Conservation (phyloP, 2,113 vertebrate genomes). For the Caranx ignobilis region DNA sequence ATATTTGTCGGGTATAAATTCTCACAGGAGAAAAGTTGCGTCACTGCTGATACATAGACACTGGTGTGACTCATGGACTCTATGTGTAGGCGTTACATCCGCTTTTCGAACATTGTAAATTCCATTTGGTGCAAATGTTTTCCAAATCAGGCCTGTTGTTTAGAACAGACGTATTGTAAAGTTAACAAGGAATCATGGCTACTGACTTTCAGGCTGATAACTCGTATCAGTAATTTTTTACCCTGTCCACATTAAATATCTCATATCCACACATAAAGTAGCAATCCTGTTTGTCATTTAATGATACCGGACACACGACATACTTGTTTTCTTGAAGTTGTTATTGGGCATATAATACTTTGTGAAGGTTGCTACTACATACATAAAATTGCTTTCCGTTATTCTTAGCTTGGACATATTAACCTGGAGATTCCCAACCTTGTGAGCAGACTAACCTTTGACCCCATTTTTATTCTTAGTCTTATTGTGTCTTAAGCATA, state of each 20-base stretch:
- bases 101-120: constrained; percentile 50
- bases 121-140: constrained; percentile 62
- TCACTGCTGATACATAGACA: constrained; percentile 41
- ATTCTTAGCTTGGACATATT: constrained; percentile 10
- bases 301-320: not conserved
- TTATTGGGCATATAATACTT: not conserved
- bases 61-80: constrained; percentile 51
- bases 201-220: constrained; percentile 39
- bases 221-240: not conserved
- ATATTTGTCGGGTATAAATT: constrained; percentile 37
- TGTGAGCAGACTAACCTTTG: constrained; percentile 25
- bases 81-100: constrained; percentile 49
- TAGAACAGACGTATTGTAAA: constrained; percentile 30
- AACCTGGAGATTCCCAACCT: constrained; percentile 53
- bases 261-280: constrained; percentile 14
- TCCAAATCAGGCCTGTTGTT: constrained; percentile 54
- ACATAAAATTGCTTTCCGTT: not conserved
- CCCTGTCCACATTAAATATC: constrained; percentile 19
- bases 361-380: not conserved
- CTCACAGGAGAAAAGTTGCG: constrained; percentile 51
- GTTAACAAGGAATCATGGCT: constrained; percentile 39
- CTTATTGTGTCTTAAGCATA: not conserved
- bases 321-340: not conserved
- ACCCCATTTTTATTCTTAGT: constrained; percentile 11
- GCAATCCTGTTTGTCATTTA: not conserved